Evolutionary conservation across 2,797 vertebrate genomes (phyloP), one percentile per base, ranked within the genome.

Genomic region (Cuculus canorus): DNA sequence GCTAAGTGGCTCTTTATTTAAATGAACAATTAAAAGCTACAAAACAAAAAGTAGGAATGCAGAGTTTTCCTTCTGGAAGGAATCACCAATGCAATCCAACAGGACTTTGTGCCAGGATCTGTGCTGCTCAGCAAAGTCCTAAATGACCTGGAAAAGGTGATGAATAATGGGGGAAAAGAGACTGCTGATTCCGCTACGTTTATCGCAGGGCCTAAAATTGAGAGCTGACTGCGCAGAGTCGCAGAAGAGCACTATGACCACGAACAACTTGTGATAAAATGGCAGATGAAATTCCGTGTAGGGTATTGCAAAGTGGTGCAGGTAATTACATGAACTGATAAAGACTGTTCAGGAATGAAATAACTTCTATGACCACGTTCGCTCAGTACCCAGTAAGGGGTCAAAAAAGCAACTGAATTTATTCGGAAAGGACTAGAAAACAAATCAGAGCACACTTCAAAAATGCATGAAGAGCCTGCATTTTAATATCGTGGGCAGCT

Each of bases 141-240:
- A 84, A 92, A 94, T 88, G 83, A 95, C 88, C 93, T 82, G 86
- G 59, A 90, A 94, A 93, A 95, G 82, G 43, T 86, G 83, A 96
- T 90, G 75, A 94, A 86, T 82, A 95, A 94, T 33, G 70, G 64
- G 77, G 64, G 68, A 92, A 76, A 15, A 66, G 50, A 92, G 88
- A 79, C 23, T 95, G 86, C 93, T 93, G 94, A 92, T 95, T 85
- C 79, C 53, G 87, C 71, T 77, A 22, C 45, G 81, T 68, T 93
- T 91, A 96, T 80, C 84, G 27, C 35, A n/a, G 25, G 48, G 56
- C 86, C 39, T 63, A 76, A 95, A 82, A 90, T 21, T 59, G 90
- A 96, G 93, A 90, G 92, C 90, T 96, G 95, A 96, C 60, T 12
- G 10, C 52, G 92, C 92, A 96, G 70, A 88, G 50, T 77, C 52